A percentile compares a stretch with the other conserved stretches of the same genome.
phyloP scores from a whole-genome alignment of 2,888 invertebrate species.

The Agriopis leucophaearia region DNA sequence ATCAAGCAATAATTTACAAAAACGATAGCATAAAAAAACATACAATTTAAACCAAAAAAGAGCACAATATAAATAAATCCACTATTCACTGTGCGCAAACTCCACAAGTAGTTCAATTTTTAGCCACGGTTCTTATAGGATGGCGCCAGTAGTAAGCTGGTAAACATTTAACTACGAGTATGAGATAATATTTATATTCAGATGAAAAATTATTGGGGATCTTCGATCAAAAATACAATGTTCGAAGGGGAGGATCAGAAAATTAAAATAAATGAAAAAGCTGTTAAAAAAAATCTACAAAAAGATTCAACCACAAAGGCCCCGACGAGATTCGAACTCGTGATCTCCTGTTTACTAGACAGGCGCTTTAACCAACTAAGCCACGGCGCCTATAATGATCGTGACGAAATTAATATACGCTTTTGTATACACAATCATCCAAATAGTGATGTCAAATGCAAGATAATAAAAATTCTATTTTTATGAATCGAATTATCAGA shows the following conservation, averaged over 20 bases:
- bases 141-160: background rate
- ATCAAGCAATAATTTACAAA: no score
- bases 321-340: constrained; percentile 84
- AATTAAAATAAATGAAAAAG: background rate
- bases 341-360: constrained; percentile 85
- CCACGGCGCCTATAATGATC: constrained; percentile 69
- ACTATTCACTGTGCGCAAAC: background rate
- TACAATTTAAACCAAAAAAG: no score
- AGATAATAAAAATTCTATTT: background rate
- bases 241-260: background rate
- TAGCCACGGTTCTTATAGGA: no score
- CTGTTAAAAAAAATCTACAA: background rate
- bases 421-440: background rate
- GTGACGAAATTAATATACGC: constrained; percentile 20
- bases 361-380: constrained; percentile 85
- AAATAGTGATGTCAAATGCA: background rate
- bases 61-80: no score
- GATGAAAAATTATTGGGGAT: background rate
- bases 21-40: no score
- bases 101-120: no score
- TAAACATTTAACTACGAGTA: no score
- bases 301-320: constrained; percentile 55
- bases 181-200: no score
- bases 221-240: no score
- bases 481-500: no score